Evolutionary conservation across 2,797 vertebrate species (phyloP), one percentile per base, ranked within the genome.

Genomic region (Garrulus glandarius): DNA sequence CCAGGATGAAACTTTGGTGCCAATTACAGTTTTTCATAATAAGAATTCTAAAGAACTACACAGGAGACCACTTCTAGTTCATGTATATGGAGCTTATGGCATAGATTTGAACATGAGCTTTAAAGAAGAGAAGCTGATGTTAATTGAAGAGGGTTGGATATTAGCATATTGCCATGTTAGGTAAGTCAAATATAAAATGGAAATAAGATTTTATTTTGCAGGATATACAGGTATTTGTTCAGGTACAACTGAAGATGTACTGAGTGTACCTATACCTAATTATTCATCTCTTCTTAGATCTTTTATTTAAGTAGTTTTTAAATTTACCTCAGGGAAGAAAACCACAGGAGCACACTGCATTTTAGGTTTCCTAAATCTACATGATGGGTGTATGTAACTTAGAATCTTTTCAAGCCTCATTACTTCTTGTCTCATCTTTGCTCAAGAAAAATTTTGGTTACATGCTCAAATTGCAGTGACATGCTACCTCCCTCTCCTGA

Each of bases 21-120:
- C 99, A 69, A 95, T 99, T 97, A 99, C 99, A 29, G 82, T 99
- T 96, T 98, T 99, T 96, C 98, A 99, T 97, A 97, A 97, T 71
- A 94, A 13, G 26, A 95, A 98, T 85, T 93, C 98, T 94, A 97
- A 98, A 83, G 93, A 97, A 79, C 97, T 99, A 78, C 97, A 85
- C 92, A 95, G 96, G 89, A 98, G 96, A 43, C 99, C 99, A 43
- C 98, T 99, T 92, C 97, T 99, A 57, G 96, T 99, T 52, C 99
- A 99, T 88, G 99, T 99, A 36, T 99, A 99, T 59, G 99, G 99
- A 95, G 99, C 99, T 91, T 99, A 99, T 53, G 99, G 99, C 76
- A 97, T 98, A 97, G 99, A 99, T 87, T 97, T 99, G 91, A 98
- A 98, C 97, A 99, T 99, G 99, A 98, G 97, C 78, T 99, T 99